Evolutionary conservation across 2,888 invertebrate species (phyloP).

Genomic region (Pseudanteris insignis): DNA sequence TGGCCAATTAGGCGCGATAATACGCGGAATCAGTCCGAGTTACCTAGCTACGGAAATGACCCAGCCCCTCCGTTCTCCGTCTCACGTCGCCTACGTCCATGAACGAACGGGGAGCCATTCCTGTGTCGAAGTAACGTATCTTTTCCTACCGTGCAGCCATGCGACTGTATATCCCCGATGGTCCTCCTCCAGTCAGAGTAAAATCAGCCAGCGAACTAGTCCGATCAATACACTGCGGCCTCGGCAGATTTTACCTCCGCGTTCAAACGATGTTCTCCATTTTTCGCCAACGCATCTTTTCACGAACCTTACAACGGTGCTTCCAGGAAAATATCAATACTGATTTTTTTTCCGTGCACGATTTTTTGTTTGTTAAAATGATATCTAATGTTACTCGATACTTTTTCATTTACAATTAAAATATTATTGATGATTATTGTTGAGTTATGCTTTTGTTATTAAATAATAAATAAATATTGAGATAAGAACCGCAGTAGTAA

Average conservation of each 20-base stretch:
- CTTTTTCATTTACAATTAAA: no score
- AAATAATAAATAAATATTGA: no score
- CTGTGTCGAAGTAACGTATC: constrained; percentile 44
- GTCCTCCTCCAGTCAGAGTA: constrained; percentile 61
- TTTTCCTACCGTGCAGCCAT: constrained; percentile 49
- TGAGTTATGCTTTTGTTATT: no score
- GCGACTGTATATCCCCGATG: constrained; percentile 55
- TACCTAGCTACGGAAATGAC: constrained; percentile 61
- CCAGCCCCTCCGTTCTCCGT: constrained; percentile 52
- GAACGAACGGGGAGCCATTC: constrained; percentile 28
- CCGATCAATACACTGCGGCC: constrained; percentile 63
- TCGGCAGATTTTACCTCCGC: constrained; percentile 48
- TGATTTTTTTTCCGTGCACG: no score
- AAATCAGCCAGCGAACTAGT: constrained; percentile 57
- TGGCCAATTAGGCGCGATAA: constrained; percentile 62
- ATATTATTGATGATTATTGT: no score
- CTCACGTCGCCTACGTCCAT: constrained; percentile 34
- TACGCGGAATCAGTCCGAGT: constrained; percentile 59
- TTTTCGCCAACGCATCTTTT: not conserved
- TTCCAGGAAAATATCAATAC: no score
- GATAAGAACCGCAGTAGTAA: no score
- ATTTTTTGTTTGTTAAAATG: no score
- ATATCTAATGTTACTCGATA: no score
- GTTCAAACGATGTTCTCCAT: no score
- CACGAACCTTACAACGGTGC: not conserved